These are phyloP conservation scores for Lagopus muta DNA, from an alignment of 2,113 vertebrate genomes.

Conservation along the genomic window DNA sequence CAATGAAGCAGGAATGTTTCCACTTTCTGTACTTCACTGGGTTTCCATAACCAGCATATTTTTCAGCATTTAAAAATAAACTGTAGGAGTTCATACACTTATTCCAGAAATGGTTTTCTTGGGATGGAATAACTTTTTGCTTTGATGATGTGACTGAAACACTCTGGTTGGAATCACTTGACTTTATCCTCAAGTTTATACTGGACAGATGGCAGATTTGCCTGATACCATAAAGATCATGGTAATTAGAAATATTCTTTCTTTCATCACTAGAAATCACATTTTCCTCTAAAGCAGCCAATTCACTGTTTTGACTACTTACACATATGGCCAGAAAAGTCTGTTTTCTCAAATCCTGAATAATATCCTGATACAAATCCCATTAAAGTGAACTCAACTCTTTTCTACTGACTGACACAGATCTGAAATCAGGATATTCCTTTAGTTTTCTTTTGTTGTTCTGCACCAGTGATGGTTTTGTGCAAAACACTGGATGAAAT, in stretches of 20 bases:
- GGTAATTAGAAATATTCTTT: not conserved
- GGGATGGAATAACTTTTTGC: not conserved
- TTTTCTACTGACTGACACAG: not conserved
- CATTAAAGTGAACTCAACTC: not conserved
- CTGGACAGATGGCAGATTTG: not conserved
- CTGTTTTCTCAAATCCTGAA: constrained; percentile 24
- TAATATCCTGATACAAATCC: constrained; percentile 22
- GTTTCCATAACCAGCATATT: not conserved
- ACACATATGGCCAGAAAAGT: not conserved
- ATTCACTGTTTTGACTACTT: not conserved
- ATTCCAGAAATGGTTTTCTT: not conserved
- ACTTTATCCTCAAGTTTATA: not conserved
- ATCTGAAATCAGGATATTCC: not conserved
- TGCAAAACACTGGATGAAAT: not conserved
- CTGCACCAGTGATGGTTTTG: not conserved
- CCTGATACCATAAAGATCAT: not conserved
- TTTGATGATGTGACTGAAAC: not conserved
- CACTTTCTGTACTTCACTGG: not conserved
- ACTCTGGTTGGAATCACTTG: not conserved
- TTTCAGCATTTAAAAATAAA: not conserved
- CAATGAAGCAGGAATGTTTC: not conserved
- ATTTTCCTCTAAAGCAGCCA: not conserved
- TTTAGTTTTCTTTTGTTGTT: not conserved
- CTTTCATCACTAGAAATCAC: not conserved
- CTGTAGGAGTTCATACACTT: not conserved